Evolutionary conservation across 2,113 vertebrate genomes (phyloP), one percentile per base, ranked within the genome.

Genomic region (Pterocles gutturalis): DNA sequence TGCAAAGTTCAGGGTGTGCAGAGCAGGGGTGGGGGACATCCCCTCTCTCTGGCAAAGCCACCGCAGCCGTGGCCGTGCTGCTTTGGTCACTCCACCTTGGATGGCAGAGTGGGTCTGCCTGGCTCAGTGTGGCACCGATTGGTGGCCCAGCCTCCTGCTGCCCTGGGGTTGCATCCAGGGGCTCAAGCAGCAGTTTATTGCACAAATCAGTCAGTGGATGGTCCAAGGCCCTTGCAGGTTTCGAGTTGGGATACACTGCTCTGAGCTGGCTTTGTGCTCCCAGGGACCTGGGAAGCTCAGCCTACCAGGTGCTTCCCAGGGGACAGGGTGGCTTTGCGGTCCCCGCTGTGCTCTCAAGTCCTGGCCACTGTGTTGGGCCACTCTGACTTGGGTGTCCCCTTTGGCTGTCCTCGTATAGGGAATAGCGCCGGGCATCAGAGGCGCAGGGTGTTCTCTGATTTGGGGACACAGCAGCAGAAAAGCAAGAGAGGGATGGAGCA

Each of bases 291-390:
- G 53, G 53, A 76, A 66, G 11, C 34, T 89, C 9, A 7, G 1
- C 34, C 13, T 54, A 34, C 80, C 1, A 0, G 1, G 3, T 45
- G 79, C 36, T 85, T 66, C 38, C 43, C 5, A 3, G 19, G 15
- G 29, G 10, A 10, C 3, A 4, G 36, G 31, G 13, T 53, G 58
- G 26, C 49, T 80, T 20, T 64, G 48, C 7, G 3, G 21, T 33
- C 46, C 0, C 0, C 28, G 33, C 57, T 49, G 26, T 3, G 34
- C 2, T 5, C 8, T 54, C 54, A 3, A 1, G 8, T 13, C 31
- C 31, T 64, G 57, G 33, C 31, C 31, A 10, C 13, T 0, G 0
- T 1, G 7, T 25, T 25, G 16, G 25, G 36, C 43, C 15, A 4
- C 34, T 57, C 33, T 11, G 57, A 58, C 19, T 53, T 48, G 26